A percentile compares a stretch with the other conserved stretches of the same genome.
phyloP scores from a whole-genome alignment of 2,797 vertebrate species.

The Antrozous pallidus region DNA sequence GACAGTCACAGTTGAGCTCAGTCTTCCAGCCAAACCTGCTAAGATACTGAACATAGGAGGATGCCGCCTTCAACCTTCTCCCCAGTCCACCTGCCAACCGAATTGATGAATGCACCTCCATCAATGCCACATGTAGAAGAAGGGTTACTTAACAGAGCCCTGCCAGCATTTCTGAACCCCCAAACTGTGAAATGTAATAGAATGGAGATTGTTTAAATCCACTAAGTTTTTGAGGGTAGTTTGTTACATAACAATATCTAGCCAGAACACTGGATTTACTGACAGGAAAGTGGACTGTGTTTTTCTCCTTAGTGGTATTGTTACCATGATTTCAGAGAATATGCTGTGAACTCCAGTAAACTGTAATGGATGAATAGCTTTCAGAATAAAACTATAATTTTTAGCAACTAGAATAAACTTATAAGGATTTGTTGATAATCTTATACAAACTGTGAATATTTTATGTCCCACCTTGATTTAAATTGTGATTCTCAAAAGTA shows the following conservation, averaged over 20 bases:
- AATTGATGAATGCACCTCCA: too few species aligned
- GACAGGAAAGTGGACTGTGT: not conserved
- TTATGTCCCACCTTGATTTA: not conserved
- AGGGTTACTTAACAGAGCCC: not conserved
- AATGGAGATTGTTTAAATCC: not conserved
- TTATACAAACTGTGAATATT: not conserved
- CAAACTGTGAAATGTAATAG: not conserved
- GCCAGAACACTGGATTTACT: not conserved
- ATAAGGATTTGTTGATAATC: not conserved
- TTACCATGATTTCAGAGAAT: not conserved
- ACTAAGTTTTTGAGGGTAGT: not conserved
- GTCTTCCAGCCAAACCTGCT: not conserved
- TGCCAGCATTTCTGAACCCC: not conserved
- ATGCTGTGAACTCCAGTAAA: not conserved
- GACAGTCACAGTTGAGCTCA: not conserved
- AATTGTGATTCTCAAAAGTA: not conserved
- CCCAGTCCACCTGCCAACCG: not conserved
- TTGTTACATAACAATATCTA: not conserved
- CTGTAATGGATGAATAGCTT: not conserved
- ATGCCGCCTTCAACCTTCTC: not conserved
- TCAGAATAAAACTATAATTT: not conserved
- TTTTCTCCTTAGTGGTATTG: not conserved
- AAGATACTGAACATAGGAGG: not conserved
- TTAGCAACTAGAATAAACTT: not conserved
- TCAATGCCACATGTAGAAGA: not conserved